Conservation (phyloP, 2,113 vertebrate species). For the Cochlearius cochlearius region DNA sequence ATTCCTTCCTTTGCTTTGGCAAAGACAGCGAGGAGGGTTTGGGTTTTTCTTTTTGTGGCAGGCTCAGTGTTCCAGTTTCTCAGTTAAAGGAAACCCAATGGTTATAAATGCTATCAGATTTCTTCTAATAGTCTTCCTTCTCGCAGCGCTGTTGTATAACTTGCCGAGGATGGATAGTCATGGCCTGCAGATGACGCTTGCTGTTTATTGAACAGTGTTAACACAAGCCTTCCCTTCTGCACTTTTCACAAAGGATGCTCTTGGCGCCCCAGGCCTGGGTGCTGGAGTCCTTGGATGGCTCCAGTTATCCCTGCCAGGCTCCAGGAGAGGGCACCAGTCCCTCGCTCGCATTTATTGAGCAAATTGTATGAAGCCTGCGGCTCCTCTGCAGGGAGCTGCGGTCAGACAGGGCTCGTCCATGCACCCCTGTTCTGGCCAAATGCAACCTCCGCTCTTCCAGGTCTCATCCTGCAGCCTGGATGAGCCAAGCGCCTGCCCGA, state of each 20-base stretch:
- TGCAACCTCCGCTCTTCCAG: background rate
- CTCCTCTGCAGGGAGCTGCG: background rate
- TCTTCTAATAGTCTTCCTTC: background rate
- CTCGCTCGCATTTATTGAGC: background rate
- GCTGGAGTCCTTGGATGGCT: background rate
- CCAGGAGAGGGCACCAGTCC: slow-evolving; percentile 39
- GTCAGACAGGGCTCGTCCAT: background rate
- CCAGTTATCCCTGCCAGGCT: background rate
- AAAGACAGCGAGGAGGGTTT: background rate
- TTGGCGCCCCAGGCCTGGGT: background rate
- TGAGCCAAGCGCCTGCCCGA: fast-evolving
- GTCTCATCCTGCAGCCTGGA: background rate
- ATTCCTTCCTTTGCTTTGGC: background rate
- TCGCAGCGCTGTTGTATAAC: background rate
- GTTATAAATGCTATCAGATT: background rate
- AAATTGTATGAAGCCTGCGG: background rate
- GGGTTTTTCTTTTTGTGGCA: background rate
- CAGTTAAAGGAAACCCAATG: background rate
- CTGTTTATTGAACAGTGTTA: background rate
- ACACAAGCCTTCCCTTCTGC: background rate
- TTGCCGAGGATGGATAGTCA: background rate
- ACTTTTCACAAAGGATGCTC: background rate
- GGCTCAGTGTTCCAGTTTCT: background rate
- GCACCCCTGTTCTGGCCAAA: background rate
- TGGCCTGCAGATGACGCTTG: background rate